These are phyloP conservation scores for Tenebrosternarchus preto DNA, from an alignment of 2,113 vertebrate genomes.

Conservation along the genomic window DNA sequence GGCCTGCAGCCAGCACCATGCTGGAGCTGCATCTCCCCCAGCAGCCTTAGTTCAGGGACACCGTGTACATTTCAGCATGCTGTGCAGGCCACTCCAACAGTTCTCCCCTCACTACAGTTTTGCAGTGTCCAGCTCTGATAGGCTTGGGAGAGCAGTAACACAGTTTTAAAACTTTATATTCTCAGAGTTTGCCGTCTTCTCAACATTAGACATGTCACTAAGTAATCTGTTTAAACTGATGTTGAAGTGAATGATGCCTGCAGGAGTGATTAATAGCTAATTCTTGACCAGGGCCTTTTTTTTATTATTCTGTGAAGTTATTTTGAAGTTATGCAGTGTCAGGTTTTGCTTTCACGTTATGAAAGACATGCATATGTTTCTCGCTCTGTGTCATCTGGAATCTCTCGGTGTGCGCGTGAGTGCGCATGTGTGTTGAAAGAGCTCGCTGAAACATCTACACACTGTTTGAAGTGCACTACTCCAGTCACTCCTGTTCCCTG, in stretches of 20 bases:
- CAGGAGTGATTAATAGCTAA: not conserved
- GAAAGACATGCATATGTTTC: not conserved
- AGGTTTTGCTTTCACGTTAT: not conserved
- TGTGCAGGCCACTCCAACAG: slow-evolving; percentile 56
- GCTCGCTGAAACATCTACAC: not conserved
- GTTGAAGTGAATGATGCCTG: not conserved
- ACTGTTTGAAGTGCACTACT: not conserved
- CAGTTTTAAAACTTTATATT: not conserved
- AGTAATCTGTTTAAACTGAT: not conserved
- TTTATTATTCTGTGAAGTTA: not conserved
- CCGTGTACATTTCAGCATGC: slow-evolving; percentile 67
- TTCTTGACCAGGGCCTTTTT: not conserved
- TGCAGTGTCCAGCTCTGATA: not conserved
- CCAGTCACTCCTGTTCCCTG: not conserved
- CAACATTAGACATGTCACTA: not conserved
- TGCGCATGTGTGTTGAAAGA: not conserved
- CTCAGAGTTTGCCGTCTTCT: not conserved
- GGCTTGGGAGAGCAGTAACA: not conserved
- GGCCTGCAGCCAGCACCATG: slow-evolving; percentile 59
- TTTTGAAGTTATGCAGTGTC: not conserved
- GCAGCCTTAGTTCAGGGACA: slow-evolving; percentile 61
- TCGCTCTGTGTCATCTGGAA: not conserved
- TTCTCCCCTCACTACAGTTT: slow-evolving; percentile 9
- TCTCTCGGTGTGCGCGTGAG: not conserved
- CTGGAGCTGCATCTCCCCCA: slow-evolving; percentile 62